phyloP scores from a whole-genome alignment of 2,888 invertebrate species.

The Poecilobothrus nobilitatus region DNA sequence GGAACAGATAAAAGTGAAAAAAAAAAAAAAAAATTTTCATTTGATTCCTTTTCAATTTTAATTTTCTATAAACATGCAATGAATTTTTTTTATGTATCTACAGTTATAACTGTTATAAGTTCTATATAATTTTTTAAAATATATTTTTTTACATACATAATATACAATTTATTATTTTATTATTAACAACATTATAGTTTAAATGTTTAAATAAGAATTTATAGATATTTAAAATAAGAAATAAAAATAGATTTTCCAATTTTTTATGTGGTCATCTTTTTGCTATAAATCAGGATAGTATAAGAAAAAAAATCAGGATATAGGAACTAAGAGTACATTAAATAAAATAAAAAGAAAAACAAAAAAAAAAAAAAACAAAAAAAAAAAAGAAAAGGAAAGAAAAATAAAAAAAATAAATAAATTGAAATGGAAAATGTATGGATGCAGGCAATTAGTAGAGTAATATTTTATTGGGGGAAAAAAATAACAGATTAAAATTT shows the following conservation, averaged over 20 bases:
- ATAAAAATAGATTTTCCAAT: background rate
- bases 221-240: background rate
- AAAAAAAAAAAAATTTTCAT: too few relatives aligned
- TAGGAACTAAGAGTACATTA: background rate
- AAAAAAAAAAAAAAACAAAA: background rate
- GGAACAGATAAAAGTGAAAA: too few relatives aligned
- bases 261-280: background rate
- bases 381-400: background rate
- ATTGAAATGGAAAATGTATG: conserved; percentile 1
- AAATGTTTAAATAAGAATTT: background rate
- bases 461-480: background rate
- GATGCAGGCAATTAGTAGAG: conserved; percentile 4
- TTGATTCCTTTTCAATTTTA: too few relatives aligned
- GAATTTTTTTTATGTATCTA: too few relatives aligned
- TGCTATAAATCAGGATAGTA: background rate
- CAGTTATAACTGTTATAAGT: too few relatives aligned
- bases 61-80: too few relatives aligned
- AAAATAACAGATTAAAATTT: background rate
- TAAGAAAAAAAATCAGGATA: background rate
- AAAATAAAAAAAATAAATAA: background rate
- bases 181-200: background rate
- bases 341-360: background rate
- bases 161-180: too few relatives aligned
- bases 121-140: too few relatives aligned
- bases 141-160: background rate